Evolutionary conservation across 2,888 invertebrate genomes (phyloP), one percentile per base, ranked within the genome.

Genomic region (Diaprepes abbreviatus): DNA sequence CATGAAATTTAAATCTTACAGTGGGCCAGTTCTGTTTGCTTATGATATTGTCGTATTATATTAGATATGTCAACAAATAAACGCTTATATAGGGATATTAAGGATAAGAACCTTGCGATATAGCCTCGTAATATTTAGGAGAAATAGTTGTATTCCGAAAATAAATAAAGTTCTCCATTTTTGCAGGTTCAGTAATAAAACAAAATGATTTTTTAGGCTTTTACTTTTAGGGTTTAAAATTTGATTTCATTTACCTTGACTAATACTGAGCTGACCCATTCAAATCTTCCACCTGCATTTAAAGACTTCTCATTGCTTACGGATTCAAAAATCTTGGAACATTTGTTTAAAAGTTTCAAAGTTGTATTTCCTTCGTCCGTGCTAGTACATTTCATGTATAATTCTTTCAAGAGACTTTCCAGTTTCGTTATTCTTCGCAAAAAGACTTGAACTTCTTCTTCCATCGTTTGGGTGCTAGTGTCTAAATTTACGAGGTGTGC

Each of bases 201-300:
- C n/a, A n/a, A n/a, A n/a, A n/a, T n/a, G n/a, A n/a, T n/a, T n/a
- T n/a, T n/a, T n/a, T n/a, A n/a, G n/a, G n/a, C n/a, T n/a, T n/a
- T n/a, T n/a, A n/a, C n/a, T n/a, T n/a, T n/a, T n/a, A n/a, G n/a
- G n/a, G n/a, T n/a, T n/a, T n/a, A n/a, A n/a, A n/a, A n/a, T n/a
- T n/a, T n/a, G n/a, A n/a, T n/a, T n/a, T n/a, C n/a, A 54, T 24
- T 73, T 82, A 90, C 90, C 86, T 94, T 94, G 0, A 96, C 92
- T 58, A 97, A 88, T 74, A 93, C 85, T 10, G 95, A 95, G 84
- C 97, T 95, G 12, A 96, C 90, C 94, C 96, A 97, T 85, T 96
- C 95, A 80, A 96, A 97, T 83, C 92, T 93, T 3, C 96, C 96
- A n/a, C 94, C 94, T 0, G 91, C 91, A 76, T 92, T 93, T 1